A percentile compares a stretch with the other conserved stretches of the same genome.
These are phyloP conservation scores for Xylota sylvarum DNA, from an alignment of 2,888 invertebrate genomes.

Conservation along the genomic window DNA sequence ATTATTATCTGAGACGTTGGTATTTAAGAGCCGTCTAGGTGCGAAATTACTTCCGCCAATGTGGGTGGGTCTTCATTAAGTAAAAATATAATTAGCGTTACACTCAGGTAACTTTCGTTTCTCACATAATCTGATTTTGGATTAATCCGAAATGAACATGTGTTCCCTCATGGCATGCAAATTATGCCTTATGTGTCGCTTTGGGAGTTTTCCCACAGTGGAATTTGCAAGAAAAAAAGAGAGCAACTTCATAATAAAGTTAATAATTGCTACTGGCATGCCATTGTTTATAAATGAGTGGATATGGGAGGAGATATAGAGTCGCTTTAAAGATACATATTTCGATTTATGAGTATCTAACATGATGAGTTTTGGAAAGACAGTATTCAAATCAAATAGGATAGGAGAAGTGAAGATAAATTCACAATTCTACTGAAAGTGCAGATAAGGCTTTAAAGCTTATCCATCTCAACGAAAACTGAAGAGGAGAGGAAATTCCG, in stretches of 20 bases:
- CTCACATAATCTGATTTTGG: conserved; percentile 18
- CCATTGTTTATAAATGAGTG: conserved; percentile 18
- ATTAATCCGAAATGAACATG: conserved; percentile 32
- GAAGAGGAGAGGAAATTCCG: no score
- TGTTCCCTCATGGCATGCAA: conserved; percentile 31
- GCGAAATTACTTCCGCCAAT: conserved; percentile 25
- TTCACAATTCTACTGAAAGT: no score
- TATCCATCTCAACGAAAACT: no score
- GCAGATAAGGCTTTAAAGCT: no score
- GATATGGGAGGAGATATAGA: neutral
- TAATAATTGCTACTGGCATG: conserved; percentile 13
- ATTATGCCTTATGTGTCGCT: conserved; percentile 15
- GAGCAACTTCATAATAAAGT: conserved; percentile 20
- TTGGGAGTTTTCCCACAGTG: conserved; percentile 36
- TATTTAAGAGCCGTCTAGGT: neutral
- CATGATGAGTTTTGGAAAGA: neutral
- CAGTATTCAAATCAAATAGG: neutral
- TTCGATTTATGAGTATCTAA: neutral
- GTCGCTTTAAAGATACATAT: neutral
- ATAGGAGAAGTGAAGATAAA: no score
- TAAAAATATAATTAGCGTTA: conserved; percentile 19
- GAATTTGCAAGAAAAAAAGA: conserved; percentile 1
- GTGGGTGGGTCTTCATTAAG: conserved; percentile 31
- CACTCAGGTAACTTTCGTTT: conserved; percentile 23
- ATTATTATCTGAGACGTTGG: neutral